These are phyloP conservation scores for Desmophyllum pertusum DNA, from an alignment of 92 coral and sea anemone species.

Conservation along the genomic window DNA sequence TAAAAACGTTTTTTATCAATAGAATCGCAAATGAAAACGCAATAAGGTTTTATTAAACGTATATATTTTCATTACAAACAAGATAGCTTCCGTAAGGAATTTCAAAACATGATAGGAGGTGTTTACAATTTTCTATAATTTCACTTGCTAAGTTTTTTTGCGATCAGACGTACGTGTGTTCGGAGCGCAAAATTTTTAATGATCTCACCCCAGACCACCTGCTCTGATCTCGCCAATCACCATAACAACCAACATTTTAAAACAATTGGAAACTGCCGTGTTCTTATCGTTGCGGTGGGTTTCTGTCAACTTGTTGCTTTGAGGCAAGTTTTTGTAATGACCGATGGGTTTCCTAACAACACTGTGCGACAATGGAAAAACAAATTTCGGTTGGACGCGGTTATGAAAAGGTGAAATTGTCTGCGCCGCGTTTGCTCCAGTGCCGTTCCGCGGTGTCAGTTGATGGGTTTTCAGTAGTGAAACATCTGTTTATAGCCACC, in stretches of 20 bases:
- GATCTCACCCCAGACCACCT: slow-evolving; percentile 38
- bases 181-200: slow-evolving; percentile 11
- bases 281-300: slow-evolving; percentile 20
- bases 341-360: slow-evolving; percentile 29
- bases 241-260: slow-evolving; percentile 31
- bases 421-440: background rate
- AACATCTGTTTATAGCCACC: slow-evolving; percentile 46
- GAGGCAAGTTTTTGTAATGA: slow-evolving; percentile 23
- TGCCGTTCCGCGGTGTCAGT: slow-evolving; percentile 11
- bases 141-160: background rate
- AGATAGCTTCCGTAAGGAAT: background rate
- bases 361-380: slow-evolving; percentile 9
- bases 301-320: slow-evolving; percentile 45
- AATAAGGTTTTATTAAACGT: background rate
- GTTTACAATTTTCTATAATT: background rate
- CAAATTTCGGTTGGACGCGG: slow-evolving; percentile 30
- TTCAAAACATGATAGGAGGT: background rate
- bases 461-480: slow-evolving; percentile 20
- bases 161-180: background rate
- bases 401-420: slow-evolving; percentile 36
- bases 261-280: background rate
- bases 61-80: too few relatives aligned
- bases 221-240: slow-evolving; percentile 20
- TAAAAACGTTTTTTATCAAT: background rate
- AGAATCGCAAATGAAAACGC: background rate